Base-by-base conservation (phyloP, 1,140 invertebrate species). In the Sycophila sp. region DNA sequence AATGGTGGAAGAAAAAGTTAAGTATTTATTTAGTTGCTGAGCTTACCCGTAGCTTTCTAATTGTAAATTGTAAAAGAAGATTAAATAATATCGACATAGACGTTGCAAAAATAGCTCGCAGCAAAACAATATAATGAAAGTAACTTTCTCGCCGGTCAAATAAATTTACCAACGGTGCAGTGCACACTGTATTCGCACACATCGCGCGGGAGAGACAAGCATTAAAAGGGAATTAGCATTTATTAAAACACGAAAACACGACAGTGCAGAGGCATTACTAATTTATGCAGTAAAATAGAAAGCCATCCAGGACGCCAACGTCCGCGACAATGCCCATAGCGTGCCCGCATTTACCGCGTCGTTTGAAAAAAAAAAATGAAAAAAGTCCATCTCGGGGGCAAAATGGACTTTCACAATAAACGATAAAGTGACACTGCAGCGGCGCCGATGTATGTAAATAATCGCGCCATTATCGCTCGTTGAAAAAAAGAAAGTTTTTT, bases 341-440 rank as follows among this genome's bases (percentile, higher is more conserved):
- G 17, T 22, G 1, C 10, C n/a, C 24, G 8, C 22, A 7, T 7
- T 22, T 6, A 26, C 24, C 10, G 45, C n/a, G 10, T n/a, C 47
- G 22, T 2, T 10, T 26, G 13, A 53, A 53, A 53, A 10, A 8
- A 47, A n/a, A n/a, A n/a, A n/a, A n/a, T n/a, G 13, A 53, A 53
- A 53, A 10, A 8, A 47, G 17, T 8, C 24, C 42, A 7, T 47
- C 17, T 22, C 19, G 4, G 17, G 22, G n/a, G 11, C 3, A 47
- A 45, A 62, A 49, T 49, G 32, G 30, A 64, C 62, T 64, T 64
- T 64, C 62, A 64, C 62, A 53, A 64, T 28, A 22, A 2, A 6
- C 6, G 62, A 51, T 47, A 26, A 63, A 28, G 47, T 34, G 47
- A 51, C 47, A 26, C 28, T 34, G 40, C 17, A 63, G 32, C 30